phyloP scores from a whole-genome alignment of 2,113 vertebrate genomes.

The Cynoglossus semilaevis region DNA sequence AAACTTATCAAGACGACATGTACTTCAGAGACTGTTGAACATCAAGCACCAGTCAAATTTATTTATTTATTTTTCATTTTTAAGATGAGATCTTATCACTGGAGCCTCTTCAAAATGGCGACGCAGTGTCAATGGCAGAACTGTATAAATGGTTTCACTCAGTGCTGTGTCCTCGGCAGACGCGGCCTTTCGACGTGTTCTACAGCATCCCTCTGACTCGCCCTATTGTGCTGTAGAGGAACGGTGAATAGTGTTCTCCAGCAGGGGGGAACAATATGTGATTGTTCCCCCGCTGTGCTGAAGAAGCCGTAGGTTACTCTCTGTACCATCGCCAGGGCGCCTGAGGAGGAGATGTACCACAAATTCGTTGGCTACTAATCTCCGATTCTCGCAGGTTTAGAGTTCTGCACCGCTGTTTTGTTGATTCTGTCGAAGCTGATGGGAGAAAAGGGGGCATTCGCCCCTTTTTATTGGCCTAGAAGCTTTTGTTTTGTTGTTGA shows the following conservation, averaged over 20 bases:
- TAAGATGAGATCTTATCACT: slow-evolving; percentile 19
- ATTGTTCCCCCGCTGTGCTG: slow-evolving; percentile 70
- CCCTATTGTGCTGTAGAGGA: slow-evolving; percentile 68
- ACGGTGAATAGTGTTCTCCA: slow-evolving; percentile 72
- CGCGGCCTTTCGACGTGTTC: slow-evolving; percentile 48
- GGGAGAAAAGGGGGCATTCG: slow-evolving; percentile 23
- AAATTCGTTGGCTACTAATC: slow-evolving; percentile 48
- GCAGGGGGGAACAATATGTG: slow-evolving; percentile 72
- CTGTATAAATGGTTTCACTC: slow-evolving; percentile 63
- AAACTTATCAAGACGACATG: slow-evolving; percentile 7
- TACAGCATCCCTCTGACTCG: slow-evolving; percentile 61
- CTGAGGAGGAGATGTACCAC: slow-evolving; percentile 54
- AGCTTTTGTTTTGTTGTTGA: slow-evolving; percentile 34
- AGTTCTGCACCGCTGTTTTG: slow-evolving; percentile 48
- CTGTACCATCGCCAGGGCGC: slow-evolving; percentile 73
- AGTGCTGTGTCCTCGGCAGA: slow-evolving; percentile 54
- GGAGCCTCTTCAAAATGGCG: slow-evolving; percentile 60
- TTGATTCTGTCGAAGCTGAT: slow-evolving; percentile 36
- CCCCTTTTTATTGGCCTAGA: slow-evolving; percentile 26
- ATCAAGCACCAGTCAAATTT: slow-evolving; percentile 20
- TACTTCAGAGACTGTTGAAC: slow-evolving; percentile 21
- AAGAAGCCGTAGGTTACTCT: slow-evolving; percentile 72
- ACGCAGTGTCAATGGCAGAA: slow-evolving; percentile 30
- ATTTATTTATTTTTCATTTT: slow-evolving; percentile 5
- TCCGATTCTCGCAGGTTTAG: slow-evolving; percentile 44